Percentiles rank a stretch among this genome's conserved stretches.
phyloP scores from a whole-genome alignment of 2,888 invertebrate genomes.

The Drosophila glabriapex region DNA sequence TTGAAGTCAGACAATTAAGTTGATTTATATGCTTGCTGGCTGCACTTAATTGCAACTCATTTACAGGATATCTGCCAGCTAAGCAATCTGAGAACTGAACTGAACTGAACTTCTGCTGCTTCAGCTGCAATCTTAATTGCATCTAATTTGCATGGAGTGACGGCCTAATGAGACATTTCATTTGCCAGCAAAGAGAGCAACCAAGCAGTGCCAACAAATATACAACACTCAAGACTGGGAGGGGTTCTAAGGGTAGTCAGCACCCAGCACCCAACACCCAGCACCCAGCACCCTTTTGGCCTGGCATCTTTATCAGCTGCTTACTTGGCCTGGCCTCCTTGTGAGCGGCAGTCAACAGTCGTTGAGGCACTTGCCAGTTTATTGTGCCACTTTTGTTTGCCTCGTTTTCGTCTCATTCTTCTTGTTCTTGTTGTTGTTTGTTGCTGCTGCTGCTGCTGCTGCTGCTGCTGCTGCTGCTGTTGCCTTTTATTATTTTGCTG shows the following conservation, averaged over 20 bases:
- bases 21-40: not conserved
- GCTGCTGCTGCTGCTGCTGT: not conserved
- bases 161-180: conserved; percentile 63
- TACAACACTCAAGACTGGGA: not conserved
- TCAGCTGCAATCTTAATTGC: conserved; percentile 45
- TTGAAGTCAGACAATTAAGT: not conserved
- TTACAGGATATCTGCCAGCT: not conserved
- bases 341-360: not conserved
- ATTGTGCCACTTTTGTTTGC: conserved; percentile 60
- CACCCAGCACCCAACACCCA: too few relatives aligned
- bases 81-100: not conserved
- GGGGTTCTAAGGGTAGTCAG: not conserved
- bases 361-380: conserved; percentile 64
- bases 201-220: not conserved
- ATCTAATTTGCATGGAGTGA: conserved; percentile 50
- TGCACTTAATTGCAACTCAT: not conserved
- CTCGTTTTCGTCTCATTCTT: conserved; percentile 4
- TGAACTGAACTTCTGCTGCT: not conserved
- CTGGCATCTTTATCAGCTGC: conserved; percentile 15
- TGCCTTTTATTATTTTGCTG: conserved; percentile 15
- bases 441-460: not conserved
- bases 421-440: conserved; percentile 2
- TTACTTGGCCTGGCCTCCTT: conserved; percentile 7
- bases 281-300: not conserved
- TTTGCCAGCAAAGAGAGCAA: conserved; percentile 29